Evolutionary conservation across 2,888 invertebrate genomes (phyloP).

Genomic region (Meiosimyza decipiens): DNA sequence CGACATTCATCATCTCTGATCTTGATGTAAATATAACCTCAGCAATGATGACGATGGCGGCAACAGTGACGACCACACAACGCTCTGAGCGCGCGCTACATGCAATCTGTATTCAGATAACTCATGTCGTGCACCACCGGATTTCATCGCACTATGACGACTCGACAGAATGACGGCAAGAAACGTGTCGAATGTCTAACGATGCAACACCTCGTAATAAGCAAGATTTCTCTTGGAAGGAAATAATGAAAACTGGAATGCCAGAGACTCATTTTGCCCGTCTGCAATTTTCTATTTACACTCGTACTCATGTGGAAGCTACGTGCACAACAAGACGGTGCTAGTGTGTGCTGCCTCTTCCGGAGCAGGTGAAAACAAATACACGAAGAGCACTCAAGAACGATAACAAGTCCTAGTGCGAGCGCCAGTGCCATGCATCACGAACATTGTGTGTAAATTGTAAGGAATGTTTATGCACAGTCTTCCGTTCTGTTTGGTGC

Average conservation of each 20-base stretch:
- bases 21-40: not conserved
- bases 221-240: constrained; percentile 9
- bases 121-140: constrained; percentile 16
- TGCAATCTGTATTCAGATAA: constrained; percentile 16
- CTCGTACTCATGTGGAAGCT: not conserved
- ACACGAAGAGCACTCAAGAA: too few species aligned
- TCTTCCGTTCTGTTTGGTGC: not conserved
- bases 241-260: not conserved
- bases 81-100: not conserved
- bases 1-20: not conserved
- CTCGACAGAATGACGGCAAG: not conserved
- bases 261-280: not conserved
- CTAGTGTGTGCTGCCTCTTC: not conserved
- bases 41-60: not conserved
- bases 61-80: not conserved
- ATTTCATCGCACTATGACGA: not conserved
- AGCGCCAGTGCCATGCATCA: too few species aligned
- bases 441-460: constrained; percentile 4
- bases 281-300: not conserved
- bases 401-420: too few species aligned
- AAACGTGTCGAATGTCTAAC: constrained; percentile 30
- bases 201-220: constrained; percentile 13
- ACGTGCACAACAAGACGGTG: constrained; percentile 16
- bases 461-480: constrained; percentile 11
- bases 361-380: not conserved